Percentiles rank a stretch among this genome's conserved stretches.
These are phyloP conservation scores for Aphelinus certus DNA, from an alignment of 1,140 invertebrate species.

Conservation along the genomic window DNA sequence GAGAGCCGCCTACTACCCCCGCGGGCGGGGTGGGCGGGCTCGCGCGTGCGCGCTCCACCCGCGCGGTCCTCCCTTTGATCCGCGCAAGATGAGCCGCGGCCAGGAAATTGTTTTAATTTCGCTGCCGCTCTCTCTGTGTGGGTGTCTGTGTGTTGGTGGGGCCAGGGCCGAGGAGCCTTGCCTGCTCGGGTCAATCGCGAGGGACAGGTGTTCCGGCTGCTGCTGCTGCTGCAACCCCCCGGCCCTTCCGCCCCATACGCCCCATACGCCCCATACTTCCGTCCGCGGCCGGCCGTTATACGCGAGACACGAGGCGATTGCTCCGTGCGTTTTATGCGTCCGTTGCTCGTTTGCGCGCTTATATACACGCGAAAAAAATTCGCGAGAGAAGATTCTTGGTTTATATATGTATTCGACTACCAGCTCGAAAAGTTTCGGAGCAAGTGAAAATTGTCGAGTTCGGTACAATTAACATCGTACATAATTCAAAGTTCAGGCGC, in stretches of 20 bases:
- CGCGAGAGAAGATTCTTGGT: no score
- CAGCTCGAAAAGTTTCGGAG: no score
- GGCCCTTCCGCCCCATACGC: background rate
- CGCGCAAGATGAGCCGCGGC: background rate
- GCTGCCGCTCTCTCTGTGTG: background rate
- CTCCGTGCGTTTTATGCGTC: no score
- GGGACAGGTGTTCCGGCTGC: background rate
- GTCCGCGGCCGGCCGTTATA: no score
- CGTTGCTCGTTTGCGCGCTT: no score
- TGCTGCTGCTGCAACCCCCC: background rate
- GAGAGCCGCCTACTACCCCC: slow-evolving; percentile 25
- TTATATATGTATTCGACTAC: no score
- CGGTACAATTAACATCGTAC: no score
- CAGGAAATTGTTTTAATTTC: slow-evolving; percentile 38
- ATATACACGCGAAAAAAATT: no score
- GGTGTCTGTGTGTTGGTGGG: background rate
- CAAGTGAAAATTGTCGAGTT: no score
- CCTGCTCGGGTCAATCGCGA: background rate
- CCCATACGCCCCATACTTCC: no score
- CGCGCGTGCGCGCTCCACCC: background rate
- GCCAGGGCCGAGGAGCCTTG: slow-evolving; percentile 12
- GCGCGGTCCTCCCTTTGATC: background rate
- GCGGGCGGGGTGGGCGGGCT: slow-evolving; percentile 13
- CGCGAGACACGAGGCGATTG: no score
- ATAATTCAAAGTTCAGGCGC: no score